phyloP scores from a whole-genome alignment of 2,797 vertebrate species.

The Triplophysa yarkandensis region DNA sequence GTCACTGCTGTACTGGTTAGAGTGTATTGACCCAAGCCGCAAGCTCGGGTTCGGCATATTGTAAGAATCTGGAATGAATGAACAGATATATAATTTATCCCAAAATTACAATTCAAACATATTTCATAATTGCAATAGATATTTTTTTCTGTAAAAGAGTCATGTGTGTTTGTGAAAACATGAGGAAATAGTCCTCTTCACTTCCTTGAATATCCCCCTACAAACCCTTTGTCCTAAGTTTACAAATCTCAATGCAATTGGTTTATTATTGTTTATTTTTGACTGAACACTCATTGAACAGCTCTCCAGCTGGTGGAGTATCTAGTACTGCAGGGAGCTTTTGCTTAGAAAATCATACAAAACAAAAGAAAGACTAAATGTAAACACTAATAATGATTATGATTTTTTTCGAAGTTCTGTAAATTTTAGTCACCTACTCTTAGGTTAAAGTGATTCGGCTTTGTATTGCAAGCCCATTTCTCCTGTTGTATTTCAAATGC shows the following conservation, averaged over 20 bases:
- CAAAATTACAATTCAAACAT: not conserved
- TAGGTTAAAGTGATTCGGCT: constrained; percentile 5
- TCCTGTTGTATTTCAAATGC: constrained; percentile 17
- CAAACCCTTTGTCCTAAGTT: too few species aligned
- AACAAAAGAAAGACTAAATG: constrained; percentile 8
- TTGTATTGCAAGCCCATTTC: constrained; percentile 17
- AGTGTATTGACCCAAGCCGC: constrained; percentile 68
- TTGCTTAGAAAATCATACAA: not conserved
- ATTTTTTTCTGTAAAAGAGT: too few species aligned
- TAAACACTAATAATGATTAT: constrained; percentile 1
- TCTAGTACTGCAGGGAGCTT: constrained; percentile 25
- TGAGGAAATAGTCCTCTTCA: too few species aligned
- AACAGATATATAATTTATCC: constrained; percentile 50
- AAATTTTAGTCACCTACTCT: constrained; percentile 15
- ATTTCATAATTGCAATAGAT: not conserved
- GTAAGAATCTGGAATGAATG: constrained; percentile 72
- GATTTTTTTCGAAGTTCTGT: too few species aligned
- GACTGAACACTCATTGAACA: constrained; percentile 39
- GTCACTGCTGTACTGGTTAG: constrained; percentile 61
- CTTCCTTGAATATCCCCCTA: too few species aligned
- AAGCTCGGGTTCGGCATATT: constrained; percentile 67
- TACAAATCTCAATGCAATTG: constrained; percentile 48
- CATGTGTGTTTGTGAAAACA: not conserved
- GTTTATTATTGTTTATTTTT: constrained; percentile 62
- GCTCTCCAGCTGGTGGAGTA: constrained; percentile 46